Base-by-base conservation (phyloP, 92 coral and sea anemone genomes). In the Epizoanthus ramosus region DNA sequence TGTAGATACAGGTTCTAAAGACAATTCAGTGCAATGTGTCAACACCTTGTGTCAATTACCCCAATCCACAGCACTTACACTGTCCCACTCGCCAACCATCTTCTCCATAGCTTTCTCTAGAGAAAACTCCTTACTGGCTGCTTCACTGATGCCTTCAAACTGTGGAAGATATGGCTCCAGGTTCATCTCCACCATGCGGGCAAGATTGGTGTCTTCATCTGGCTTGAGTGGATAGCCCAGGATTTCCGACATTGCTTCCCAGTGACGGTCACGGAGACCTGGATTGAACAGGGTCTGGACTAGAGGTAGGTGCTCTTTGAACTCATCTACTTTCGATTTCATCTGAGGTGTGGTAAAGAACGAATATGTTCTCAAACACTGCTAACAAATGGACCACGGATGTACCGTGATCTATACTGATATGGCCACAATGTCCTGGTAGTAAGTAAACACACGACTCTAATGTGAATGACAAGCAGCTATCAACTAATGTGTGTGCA, bases 21-120 rank as follows among this genome's bases (percentile, higher is more conserved):
- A 0, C 18, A 23, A 10, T 64, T 0, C 10, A 7, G 15, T 31
- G 18, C 82, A 24, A 59, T 57, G 16, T 60, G 16, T 13, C 53
- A 8, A 79, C 22, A 54, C 57, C 63, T 19, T 8, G 31, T 47
- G 39, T 57, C 14, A 9, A 53, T 23, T 23, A 25, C 35, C 31
- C 16, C 52, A 22, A 57, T 28, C 21, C 43, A 19, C n/a, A 4
- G 19, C 18, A 76, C 93, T 50, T 67, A 96, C 99, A 74, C 90
- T 93, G 73, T 96, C 99, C 99, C 99, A 96, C 80, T 96, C 99
- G 24, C 91, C 87, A 12, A 94, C 98, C 99, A 97, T 97, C 93
- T 94, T 97, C 84, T 97, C 99, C 99, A 97, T 97, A 74, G 99
- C 99, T 88, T 97, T 97, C 80, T 97, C 99, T n/a, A 97, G 95